phyloP scores from a whole-genome alignment of 1,140 invertebrate species.

The Zaprionus inermis region DNA sequence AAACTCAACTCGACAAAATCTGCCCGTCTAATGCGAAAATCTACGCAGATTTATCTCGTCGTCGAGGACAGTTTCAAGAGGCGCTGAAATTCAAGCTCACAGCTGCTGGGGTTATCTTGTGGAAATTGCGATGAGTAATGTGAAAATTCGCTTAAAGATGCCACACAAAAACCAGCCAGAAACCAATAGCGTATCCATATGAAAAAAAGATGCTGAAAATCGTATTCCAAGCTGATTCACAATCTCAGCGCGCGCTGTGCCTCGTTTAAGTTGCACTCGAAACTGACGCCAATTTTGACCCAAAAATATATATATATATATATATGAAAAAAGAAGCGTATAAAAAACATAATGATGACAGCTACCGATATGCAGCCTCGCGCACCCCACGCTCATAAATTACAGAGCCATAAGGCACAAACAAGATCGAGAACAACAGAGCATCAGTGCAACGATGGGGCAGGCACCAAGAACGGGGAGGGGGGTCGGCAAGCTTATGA shows the following conservation, averaged over 20 bases:
- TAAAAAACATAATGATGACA: slow-evolving; percentile 72
- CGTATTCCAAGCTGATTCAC: background rate
- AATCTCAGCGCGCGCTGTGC: background rate
- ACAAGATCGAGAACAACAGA: slow-evolving; percentile 47
- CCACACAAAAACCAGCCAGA: background rate
- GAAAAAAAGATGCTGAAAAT: background rate
- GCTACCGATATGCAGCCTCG: slow-evolving; percentile 71
- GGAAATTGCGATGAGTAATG: slow-evolving; percentile 23
- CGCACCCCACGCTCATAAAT: slow-evolving; percentile 54
- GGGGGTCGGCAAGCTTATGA: slow-evolving; percentile 35
- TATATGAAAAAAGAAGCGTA: slow-evolving; percentile 32
- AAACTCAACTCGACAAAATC: slow-evolving; percentile 42
- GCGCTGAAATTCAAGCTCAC: slow-evolving; percentile 55
- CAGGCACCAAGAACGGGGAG: background rate
- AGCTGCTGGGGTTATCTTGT: slow-evolving; percentile 16
- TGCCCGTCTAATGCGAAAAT: slow-evolving; percentile 55
- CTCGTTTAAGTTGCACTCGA: background rate
- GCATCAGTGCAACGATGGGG: background rate
- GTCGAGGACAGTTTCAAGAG: slow-evolving; percentile 44
- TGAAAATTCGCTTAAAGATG: background rate
- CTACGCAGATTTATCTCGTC: slow-evolving; percentile 74
- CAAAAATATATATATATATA: slow-evolving; percentile 21
- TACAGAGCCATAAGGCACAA: slow-evolving; percentile 74
- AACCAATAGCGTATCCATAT: slow-evolving; percentile 6
- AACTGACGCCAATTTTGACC: slow-evolving; percentile 60